Evolutionary conservation across 2,797 vertebrate genomes (phyloP).

Genomic region (Threskiornis aethiopicus): DNA sequence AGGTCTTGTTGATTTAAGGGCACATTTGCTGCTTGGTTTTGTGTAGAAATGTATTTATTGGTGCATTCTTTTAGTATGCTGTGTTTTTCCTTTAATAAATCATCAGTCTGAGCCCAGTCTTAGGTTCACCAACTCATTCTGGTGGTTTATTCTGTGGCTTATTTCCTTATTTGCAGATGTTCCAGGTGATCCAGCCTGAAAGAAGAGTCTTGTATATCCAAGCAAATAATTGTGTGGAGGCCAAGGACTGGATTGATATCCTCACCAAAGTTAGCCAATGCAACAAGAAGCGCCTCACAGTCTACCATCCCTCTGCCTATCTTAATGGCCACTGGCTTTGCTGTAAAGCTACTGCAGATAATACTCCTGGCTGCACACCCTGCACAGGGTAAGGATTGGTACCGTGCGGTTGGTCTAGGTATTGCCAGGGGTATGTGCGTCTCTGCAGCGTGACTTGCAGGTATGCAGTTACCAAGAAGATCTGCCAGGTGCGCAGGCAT

Average conservation of each 20-base stretch:
- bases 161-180: slow-evolving; percentile 85
- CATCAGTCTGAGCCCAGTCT: background rate
- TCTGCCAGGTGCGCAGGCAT: background rate
- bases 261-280: slow-evolving; percentile 98
- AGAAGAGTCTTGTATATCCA: slow-evolving; percentile 93
- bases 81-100: background rate
- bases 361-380: slow-evolving; percentile 89
- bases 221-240: slow-evolving; percentile 99
- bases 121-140: background rate
- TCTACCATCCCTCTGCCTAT: slow-evolving; percentile 96
- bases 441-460: background rate
- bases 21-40: background rate
- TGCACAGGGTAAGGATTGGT: slow-evolving; percentile 87
- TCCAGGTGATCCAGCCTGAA: slow-evolving; percentile 98
- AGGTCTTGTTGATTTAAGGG: background rate
- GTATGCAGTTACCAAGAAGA: background rate
- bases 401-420: background rate
- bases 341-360: slow-evolving; percentile 89
- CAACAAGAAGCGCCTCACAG: slow-evolving; percentile 94
- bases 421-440: background rate
- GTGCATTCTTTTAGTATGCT: background rate
- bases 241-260: slow-evolving; percentile 97
- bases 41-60: background rate
- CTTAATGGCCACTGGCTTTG: slow-evolving; percentile 98
- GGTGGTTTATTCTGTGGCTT: background rate